A percentile compares a stretch with the other conserved stretches of the same genome.
Evolutionary conservation across 2,113 vertebrate species (phyloP).

Genomic region (Poeciliopsis retropinna): DNA sequence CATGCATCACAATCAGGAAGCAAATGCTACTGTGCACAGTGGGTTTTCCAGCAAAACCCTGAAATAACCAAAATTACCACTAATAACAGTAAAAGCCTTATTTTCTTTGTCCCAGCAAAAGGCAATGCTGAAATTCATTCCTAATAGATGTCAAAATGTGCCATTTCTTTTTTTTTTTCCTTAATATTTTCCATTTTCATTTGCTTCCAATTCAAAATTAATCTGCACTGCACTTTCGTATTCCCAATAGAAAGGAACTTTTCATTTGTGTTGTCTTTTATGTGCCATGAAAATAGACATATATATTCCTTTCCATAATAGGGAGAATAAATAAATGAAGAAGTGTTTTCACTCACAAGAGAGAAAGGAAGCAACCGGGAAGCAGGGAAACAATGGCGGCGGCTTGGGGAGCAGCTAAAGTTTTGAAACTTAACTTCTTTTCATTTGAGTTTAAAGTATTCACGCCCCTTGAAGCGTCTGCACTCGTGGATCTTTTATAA

Average conservation of each 20-base stretch:
- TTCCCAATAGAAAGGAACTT: slow-evolving; percentile 39
- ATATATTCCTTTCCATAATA: slow-evolving; percentile 23
- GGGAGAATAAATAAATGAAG: slow-evolving; percentile 10
- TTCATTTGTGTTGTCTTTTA: slow-evolving; percentile 51
- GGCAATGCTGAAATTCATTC: slow-evolving; percentile 33
- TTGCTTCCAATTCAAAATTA: slow-evolving; percentile 60
- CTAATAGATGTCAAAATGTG: slow-evolving; percentile 54
- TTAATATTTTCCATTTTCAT: slow-evolving; percentile 71
- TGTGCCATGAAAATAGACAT: slow-evolving; percentile 42
- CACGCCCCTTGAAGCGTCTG: neutral
- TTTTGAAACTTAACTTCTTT: slow-evolving; percentile 8
- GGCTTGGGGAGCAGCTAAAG: neutral
- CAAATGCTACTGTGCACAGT: slow-evolving; percentile 43
- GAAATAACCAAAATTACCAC: slow-evolving; percentile 54
- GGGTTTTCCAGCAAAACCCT: slow-evolving; percentile 40
- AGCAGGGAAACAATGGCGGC: slow-evolving; percentile 7
- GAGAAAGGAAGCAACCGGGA: slow-evolving; percentile 1
- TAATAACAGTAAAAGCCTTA: slow-evolving; percentile 63
- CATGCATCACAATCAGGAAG: slow-evolving; percentile 63
- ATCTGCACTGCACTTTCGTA: slow-evolving; percentile 57
- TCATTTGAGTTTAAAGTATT: neutral
- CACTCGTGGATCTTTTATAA: too few species aligned
- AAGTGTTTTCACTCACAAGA: slow-evolving; percentile 9
- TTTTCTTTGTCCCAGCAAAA: slow-evolving; percentile 45
- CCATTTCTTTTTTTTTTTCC: slow-evolving; percentile 38